phyloP scores from a whole-genome alignment of 2,797 vertebrate genomes.

The Poecilia gillii region DNA sequence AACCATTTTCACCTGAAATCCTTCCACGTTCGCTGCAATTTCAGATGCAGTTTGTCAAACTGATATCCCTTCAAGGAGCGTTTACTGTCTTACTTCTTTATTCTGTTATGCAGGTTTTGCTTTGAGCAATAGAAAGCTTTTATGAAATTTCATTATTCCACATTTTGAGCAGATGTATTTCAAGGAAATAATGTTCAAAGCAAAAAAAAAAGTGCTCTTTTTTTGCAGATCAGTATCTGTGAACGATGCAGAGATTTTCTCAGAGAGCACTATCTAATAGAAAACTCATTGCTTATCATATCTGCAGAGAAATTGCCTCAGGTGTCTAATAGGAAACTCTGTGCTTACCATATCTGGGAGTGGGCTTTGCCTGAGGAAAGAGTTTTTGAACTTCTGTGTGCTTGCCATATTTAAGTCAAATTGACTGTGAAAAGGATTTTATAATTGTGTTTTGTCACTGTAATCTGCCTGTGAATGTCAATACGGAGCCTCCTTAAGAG shows the following conservation, averaged over 20 bases:
- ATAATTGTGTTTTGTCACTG: slow-evolving; percentile 13
- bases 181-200: slow-evolving; percentile 28
- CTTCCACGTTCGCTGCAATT: slow-evolving; percentile 21
- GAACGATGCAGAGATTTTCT: slow-evolving; percentile 43
- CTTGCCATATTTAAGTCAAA: slow-evolving; percentile 9
- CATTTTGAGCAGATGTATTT: slow-evolving; percentile 34
- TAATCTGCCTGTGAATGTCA: slow-evolving; percentile 15
- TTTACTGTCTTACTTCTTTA: slow-evolving; percentile 26
- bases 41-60: slow-evolving; percentile 26
- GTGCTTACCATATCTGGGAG: slow-evolving; percentile 19
- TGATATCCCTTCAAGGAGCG: slow-evolving; percentile 24
- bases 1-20: slow-evolving; percentile 28
- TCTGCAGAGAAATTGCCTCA: slow-evolving; percentile 23
- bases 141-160: slow-evolving; percentile 28
- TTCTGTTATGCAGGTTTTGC: slow-evolving; percentile 26
- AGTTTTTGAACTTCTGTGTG: slow-evolving; percentile 40
- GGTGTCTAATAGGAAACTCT: slow-evolving; percentile 22
- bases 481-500: slow-evolving; percentile 33
- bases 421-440: slow-evolving; percentile 7
- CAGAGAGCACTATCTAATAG: slow-evolving; percentile 21
- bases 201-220: slow-evolving; percentile 39
- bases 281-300: slow-evolving; percentile 25
- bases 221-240: slow-evolving; percentile 43
- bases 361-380: slow-evolving; percentile 40
- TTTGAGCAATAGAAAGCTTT: slow-evolving; percentile 17